These are phyloP conservation scores for Plagiodera versicolora DNA, from an alignment of 2,888 invertebrate species.

Conservation along the genomic window DNA sequence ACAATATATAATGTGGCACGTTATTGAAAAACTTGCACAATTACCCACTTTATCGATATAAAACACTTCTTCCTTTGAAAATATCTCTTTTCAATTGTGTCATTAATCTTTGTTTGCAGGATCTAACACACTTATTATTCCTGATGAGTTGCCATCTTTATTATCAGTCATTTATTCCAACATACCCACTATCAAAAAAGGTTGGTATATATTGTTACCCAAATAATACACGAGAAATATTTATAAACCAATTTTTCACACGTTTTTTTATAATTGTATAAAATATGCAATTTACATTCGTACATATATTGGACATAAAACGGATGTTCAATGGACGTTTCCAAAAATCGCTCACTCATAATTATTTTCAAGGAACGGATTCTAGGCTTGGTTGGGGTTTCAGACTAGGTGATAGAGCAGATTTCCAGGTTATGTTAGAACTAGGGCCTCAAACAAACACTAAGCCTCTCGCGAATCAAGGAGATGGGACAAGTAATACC, in stretches of 20 bases:
- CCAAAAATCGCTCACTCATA: too few relatives aligned
- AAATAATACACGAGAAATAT: too few relatives aligned
- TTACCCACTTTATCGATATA: too few relatives aligned
- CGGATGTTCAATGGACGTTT: too few relatives aligned
- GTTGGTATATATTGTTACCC: slow-evolving; percentile 56
- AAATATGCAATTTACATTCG: too few relatives aligned
- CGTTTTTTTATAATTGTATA: too few relatives aligned
- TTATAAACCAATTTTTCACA: too few relatives aligned
- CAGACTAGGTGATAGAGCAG: slow-evolving; percentile 78
- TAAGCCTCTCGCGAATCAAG: slow-evolving; percentile 62
- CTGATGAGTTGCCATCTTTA: slow-evolving; percentile 78
- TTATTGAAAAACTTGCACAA: too few relatives aligned
- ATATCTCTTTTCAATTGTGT: too few relatives aligned
- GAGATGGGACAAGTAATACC: slow-evolving; percentile 42
- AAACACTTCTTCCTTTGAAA: too few relatives aligned
- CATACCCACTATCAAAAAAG: slow-evolving; percentile 83
- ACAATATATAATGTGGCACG: too few relatives aligned
- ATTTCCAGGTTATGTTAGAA: slow-evolving; percentile 76
- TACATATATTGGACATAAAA: too few relatives aligned
- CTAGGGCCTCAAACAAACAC: slow-evolving; percentile 80
- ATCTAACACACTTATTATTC: slow-evolving; percentile 67
- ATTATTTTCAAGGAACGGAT: slow-evolving; percentile 73
- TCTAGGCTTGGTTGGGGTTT: slow-evolving; percentile 79
- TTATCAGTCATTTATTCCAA: slow-evolving; percentile 81
- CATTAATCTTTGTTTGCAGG: slow-evolving; percentile 57